Percentiles rank a stretch among this genome's conserved stretches.
Evolutionary conservation across 2,888 invertebrate species (phyloP).

Genomic region (Zootermopsis nevadensis): DNA sequence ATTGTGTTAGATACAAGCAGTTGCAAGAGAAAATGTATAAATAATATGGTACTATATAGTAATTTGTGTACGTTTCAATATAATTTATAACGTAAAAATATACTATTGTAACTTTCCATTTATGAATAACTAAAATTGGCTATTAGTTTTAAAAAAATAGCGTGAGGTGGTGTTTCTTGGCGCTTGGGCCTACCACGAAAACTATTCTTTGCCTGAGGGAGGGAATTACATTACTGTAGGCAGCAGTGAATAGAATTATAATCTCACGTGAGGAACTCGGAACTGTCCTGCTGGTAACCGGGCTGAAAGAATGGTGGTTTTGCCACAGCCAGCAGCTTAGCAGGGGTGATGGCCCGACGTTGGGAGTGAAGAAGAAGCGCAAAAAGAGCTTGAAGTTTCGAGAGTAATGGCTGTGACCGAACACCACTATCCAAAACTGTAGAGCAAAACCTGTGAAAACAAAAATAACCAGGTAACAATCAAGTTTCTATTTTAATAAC

Average conservation of each 20-base stretch:
- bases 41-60: no score
- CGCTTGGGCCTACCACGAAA: no score
- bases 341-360: conserved; percentile 75
- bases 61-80: no score
- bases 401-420: conserved; percentile 65
- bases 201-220: no score
- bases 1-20: no score
- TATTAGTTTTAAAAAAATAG: no score
- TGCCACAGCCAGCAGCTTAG: conserved; percentile 76
- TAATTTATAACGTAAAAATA: no score
- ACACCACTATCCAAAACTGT: conserved; percentile 63
- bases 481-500: no score
- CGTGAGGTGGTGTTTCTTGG: no score
- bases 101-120: no score
- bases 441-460: conserved; percentile 70
- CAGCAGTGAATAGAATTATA: neutral
- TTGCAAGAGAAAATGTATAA: no score
- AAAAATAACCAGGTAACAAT: neutral
- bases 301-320: conserved; percentile 81
- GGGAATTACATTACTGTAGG: neutral
- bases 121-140: no score
- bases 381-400: conserved; percentile 78
- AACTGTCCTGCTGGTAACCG: conserved; percentile 88
- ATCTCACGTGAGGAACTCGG: conserved; percentile 80
- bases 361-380: conserved; percentile 77